Evolutionary conservation across 2,797 vertebrate genomes (phyloP).

Genomic region (Danio tinwini): DNA sequence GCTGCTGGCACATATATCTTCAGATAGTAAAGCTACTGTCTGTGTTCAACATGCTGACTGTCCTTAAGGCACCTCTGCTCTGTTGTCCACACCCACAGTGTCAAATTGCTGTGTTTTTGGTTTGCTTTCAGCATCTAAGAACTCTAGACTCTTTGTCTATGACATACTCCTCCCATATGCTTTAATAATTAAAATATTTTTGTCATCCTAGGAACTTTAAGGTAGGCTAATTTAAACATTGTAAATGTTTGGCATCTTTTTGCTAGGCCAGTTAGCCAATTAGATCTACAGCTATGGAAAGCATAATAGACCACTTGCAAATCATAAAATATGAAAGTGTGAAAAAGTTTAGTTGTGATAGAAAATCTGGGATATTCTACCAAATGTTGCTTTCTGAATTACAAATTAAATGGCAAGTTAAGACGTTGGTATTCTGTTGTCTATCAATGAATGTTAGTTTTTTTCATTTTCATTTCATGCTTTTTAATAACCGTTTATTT

Average conservation of each 20-base stretch:
- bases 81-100: conserved; percentile 21
- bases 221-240: neutral
- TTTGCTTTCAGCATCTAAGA: conserved; percentile 4
- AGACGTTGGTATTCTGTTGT: no score
- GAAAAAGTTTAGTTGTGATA: no score
- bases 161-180: neutral
- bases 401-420: no score
- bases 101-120: conserved; percentile 20
- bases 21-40: conserved; percentile 3
- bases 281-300: no score
- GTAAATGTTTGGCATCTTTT: neutral
- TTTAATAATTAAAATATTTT: neutral
- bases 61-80: conserved; percentile 9
- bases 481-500: no score
- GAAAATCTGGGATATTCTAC: no score
- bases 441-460: no score
- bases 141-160: conserved; percentile 14
- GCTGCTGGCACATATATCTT: neutral
- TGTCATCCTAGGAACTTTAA: neutral
- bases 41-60: conserved; percentile 14
- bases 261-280: no score
- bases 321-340: no score
- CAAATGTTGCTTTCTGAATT: no score
- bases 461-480: no score
- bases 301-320: no score